These are phyloP conservation scores for Stigmatopora argus DNA, from an alignment of 2,113 vertebrate genomes.

Conservation along the genomic window DNA sequence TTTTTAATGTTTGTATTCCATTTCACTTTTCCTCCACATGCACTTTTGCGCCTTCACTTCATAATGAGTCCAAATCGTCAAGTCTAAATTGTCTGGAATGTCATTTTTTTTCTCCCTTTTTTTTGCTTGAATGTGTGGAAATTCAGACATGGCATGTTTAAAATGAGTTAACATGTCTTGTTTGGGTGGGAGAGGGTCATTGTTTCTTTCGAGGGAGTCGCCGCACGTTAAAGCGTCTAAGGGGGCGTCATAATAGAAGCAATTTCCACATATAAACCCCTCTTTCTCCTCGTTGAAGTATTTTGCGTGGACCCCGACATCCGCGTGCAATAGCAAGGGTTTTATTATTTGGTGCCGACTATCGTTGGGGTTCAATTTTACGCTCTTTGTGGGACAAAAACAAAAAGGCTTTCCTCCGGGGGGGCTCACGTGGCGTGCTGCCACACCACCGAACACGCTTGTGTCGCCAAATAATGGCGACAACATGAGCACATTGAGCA, in stretches of 20 bases:
- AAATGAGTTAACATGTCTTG: background rate
- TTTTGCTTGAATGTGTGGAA: background rate
- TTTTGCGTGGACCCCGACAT: background rate
- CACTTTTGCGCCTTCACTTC: constrained; percentile 6
- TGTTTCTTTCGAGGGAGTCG: constrained; percentile 20
- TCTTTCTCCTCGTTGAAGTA: background rate
- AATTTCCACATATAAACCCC: background rate
- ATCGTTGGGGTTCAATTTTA: background rate
- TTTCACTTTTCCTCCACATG: background rate
- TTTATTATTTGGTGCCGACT: background rate
- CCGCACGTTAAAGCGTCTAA: constrained; percentile 24
- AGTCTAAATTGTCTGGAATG: too few relatives aligned
- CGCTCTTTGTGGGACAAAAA: background rate
- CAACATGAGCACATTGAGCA: background rate
- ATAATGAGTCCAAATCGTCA: too few relatives aligned
- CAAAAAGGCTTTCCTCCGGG: background rate
- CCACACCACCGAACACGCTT: background rate
- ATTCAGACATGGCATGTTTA: background rate
- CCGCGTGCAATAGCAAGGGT: background rate
- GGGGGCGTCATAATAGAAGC: constrained; percentile 22
- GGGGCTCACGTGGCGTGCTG: background rate
- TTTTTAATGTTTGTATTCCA: background rate
- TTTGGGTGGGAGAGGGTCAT: background rate
- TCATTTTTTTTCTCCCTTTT: background rate
- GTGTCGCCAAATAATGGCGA: constrained; percentile 18